Evolutionary conservation across 1,140 invertebrate genomes (phyloP).

Genomic region (Teleopsis dalmanni): DNA sequence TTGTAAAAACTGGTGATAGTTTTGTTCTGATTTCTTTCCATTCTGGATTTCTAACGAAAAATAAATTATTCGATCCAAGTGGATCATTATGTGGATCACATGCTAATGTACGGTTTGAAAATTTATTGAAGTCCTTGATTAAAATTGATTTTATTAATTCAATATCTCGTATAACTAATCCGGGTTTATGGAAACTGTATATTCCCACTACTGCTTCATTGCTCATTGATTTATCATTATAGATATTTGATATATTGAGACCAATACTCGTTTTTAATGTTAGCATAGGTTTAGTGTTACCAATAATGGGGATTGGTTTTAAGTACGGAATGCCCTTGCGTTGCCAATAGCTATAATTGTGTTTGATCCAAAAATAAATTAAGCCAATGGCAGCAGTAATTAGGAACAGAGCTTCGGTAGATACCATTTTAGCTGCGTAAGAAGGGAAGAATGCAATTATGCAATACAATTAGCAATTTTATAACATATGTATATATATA

Average conservation of each 20-base stretch:
- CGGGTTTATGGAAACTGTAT: constrained; percentile 44
- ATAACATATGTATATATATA: no score
- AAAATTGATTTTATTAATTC: constrained; percentile 49
- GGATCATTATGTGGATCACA: constrained; percentile 30
- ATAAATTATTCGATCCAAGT: constrained; percentile 30
- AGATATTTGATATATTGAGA: constrained; percentile 26
- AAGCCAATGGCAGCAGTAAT: not conserved
- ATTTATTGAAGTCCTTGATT: constrained; percentile 46
- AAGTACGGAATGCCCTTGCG: constrained; percentile 32
- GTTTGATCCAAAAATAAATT: constrained; percentile 1
- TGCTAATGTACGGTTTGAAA: constrained; percentile 26
- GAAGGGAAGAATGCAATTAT: no score
- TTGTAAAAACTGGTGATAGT: constrained; percentile 50
- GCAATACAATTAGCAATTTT: no score
- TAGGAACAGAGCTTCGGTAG: not conserved
- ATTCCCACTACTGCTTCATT: constrained; percentile 42
- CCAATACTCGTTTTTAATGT: constrained; percentile 23
- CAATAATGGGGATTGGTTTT: constrained; percentile 25
- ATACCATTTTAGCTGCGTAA: constrained; percentile 6
- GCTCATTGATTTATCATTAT: constrained; percentile 21
- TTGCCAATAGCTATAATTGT: constrained; percentile 32
- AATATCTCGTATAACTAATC: constrained; percentile 47
- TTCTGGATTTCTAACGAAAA: constrained; percentile 27
- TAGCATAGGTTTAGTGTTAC: constrained; percentile 26
- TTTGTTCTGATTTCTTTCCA: constrained; percentile 51